Evolutionary conservation across 2,113 vertebrate species (phyloP).

Genomic region (Plecotus auritus): DNA sequence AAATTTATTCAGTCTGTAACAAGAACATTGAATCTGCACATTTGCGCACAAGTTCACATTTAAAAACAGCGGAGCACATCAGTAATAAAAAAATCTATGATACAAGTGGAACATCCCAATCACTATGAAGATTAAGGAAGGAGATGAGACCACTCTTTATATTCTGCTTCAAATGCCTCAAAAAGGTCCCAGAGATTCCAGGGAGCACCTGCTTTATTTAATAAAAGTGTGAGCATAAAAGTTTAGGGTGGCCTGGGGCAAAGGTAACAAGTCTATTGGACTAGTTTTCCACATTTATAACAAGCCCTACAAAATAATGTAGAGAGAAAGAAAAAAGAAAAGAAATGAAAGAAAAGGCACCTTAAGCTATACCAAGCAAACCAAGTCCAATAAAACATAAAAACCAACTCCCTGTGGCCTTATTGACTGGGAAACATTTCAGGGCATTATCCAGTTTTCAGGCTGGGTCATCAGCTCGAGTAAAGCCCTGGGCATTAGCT

Average conservation of each 20-base stretch:
- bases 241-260: slow-evolving; percentile 57
- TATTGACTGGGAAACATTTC: slow-evolving; percentile 13
- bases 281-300: slow-evolving; percentile 42
- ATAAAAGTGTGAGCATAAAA: slow-evolving; percentile 63
- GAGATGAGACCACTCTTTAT: slow-evolving; percentile 69
- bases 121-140: slow-evolving; percentile 74
- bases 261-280: slow-evolving; percentile 69
- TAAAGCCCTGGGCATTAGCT: background rate
- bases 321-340: slow-evolving; percentile 43
- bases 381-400: slow-evolving; percentile 49
- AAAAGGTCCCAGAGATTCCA: slow-evolving; percentile 75
- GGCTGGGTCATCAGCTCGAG: background rate
- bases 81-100: slow-evolving; percentile 79
- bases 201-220: slow-evolving; percentile 75
- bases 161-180: slow-evolving; percentile 74
- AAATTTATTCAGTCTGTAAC: slow-evolving; percentile 87
- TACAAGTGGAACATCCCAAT: slow-evolving; percentile 80
- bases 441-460: slow-evolving; percentile 29
- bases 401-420: slow-evolving; percentile 42
- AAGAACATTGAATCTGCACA: slow-evolving; percentile 86
- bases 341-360: slow-evolving; percentile 56
- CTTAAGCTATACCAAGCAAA: slow-evolving; percentile 70
- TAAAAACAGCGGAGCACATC: slow-evolving; percentile 85
- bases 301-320: slow-evolving; percentile 61
- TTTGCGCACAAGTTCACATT: slow-evolving; percentile 86